These are phyloP conservation scores for Solenopsis fugax DNA, from an alignment of 1,140 invertebrate genomes.

Conservation along the genomic window DNA sequence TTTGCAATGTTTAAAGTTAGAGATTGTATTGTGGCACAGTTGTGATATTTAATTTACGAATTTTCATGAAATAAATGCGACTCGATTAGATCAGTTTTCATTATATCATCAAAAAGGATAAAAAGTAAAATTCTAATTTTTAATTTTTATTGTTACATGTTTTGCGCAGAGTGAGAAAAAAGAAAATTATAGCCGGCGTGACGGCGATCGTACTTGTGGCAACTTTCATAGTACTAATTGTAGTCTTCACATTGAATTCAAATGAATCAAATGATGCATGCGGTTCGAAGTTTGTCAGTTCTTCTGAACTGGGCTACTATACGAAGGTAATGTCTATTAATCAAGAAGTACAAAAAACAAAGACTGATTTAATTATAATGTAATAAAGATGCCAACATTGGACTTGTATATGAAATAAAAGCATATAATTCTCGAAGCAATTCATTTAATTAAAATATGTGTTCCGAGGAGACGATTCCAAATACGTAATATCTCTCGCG, in stretches of 20 bases:
- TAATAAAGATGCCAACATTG: not conserved
- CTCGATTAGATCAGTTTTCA: not conserved
- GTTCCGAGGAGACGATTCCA: not conserved
- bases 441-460: slow-evolving; percentile 1
- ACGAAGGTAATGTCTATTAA: slow-evolving; percentile 70
- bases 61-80: not conserved
- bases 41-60: not conserved
- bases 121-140: slow-evolving; percentile 3
- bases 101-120: not conserved
- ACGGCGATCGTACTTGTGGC: slow-evolving; percentile 49
- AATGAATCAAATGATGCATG: slow-evolving; percentile 50
- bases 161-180: slow-evolving; percentile 58
- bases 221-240: slow-evolving; percentile 62
- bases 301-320: slow-evolving; percentile 67
- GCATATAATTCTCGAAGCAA: not conserved
- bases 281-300: slow-evolving; percentile 35
- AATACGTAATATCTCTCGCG: not conserved
- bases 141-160: slow-evolving; percentile 7
- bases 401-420: not conserved
- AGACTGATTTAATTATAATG: not conserved
- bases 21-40: not conserved
- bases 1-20: slow-evolving; percentile 9
- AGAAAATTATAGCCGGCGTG: slow-evolving; percentile 49
- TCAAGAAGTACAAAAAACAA: not conserved
- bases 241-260: slow-evolving; percentile 39